Percentiles rank a stretch among this genome's conserved stretches.
Evolutionary conservation across 1,140 invertebrate genomes (phyloP).

Genomic region (Carposina sasakii): DNA sequence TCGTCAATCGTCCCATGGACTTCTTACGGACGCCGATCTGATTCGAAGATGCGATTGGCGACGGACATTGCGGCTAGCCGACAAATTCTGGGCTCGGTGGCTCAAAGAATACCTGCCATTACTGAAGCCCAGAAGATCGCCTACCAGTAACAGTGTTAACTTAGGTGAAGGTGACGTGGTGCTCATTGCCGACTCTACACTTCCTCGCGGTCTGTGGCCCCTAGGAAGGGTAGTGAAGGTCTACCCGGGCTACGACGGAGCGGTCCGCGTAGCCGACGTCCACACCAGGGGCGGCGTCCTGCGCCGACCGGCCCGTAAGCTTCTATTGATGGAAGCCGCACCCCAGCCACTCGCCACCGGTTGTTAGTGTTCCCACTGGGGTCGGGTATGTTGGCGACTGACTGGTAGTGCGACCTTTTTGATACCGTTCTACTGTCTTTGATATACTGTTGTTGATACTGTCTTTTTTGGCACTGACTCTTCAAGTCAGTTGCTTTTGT

Average conservation of each 20-base stretch:
- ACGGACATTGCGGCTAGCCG: neutral
- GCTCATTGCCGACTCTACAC: conserved; percentile 1
- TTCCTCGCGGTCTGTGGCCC: conserved; percentile 1
- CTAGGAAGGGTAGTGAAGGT: neutral
- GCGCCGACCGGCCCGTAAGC: neutral
- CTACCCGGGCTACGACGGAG: conserved; percentile 2
- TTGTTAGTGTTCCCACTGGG: no score
- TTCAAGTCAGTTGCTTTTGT: no score
- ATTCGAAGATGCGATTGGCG: neutral
- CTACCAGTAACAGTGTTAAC: neutral
- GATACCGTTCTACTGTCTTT: no score
- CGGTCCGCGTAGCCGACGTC: conserved; percentile 4
- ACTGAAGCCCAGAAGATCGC: neutral
- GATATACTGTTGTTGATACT: no score
- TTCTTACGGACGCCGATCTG: neutral
- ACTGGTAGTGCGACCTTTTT: no score
- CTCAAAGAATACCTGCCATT: neutral
- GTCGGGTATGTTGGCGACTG: no score
- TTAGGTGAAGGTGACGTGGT: conserved; percentile 6
- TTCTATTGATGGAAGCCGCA: no score
- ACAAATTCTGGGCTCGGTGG: conserved; percentile 11
- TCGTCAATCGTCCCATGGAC: neutral
- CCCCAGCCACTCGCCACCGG: no score
- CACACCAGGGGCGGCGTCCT: neutral
- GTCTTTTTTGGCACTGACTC: no score